Percentiles rank a stretch among this genome's conserved stretches.
These are phyloP conservation scores for Ictidomys tridecemlineatus DNA, from an alignment of 2,113 vertebrate genomes.

Conservation along the genomic window DNA sequence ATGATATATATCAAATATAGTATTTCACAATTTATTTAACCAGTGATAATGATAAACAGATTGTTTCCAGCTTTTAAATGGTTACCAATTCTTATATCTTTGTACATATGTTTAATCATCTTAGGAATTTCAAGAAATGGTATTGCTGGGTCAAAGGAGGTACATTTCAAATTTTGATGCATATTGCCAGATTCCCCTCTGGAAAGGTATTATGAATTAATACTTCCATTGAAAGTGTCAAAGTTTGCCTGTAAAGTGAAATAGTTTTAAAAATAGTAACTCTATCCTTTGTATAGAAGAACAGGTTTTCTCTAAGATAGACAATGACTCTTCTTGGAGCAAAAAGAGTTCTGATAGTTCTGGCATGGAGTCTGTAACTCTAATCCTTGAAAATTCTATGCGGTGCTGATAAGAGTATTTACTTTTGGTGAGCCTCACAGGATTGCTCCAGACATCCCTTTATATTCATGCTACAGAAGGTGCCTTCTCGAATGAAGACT, in stretches of 20 bases:
- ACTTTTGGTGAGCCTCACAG: neutral
- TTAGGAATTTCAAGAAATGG: neutral
- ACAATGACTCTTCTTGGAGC: neutral
- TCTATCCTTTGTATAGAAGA: neutral
- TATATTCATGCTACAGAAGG: neutral
- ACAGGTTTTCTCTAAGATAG: slow-evolving; percentile 17
- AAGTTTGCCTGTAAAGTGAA: neutral
- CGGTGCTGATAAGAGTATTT: slow-evolving; percentile 20
- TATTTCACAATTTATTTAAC: slow-evolving; percentile 43
- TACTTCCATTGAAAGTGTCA: neutral
- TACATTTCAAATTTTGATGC: slow-evolving; percentile 20
- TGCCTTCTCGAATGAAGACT: slow-evolving; percentile 33
- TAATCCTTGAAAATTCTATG: neutral
- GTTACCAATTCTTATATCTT: neutral
- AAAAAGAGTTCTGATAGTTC: slow-evolving; percentile 19
- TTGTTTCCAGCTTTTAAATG: slow-evolving; percentile 21
- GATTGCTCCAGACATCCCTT: neutral
- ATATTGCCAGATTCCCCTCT: neutral
- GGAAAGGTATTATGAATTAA: neutral
- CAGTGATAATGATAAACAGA: neutral
- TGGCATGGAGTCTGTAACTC: neutral
- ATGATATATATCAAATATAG: neutral
- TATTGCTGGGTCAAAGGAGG: neutral
- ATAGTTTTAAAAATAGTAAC: slow-evolving; percentile 30
- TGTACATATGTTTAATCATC: neutral